Conservation (phyloP, 2,113 vertebrate species). For the Phylloscopus trochiloides region DNA sequence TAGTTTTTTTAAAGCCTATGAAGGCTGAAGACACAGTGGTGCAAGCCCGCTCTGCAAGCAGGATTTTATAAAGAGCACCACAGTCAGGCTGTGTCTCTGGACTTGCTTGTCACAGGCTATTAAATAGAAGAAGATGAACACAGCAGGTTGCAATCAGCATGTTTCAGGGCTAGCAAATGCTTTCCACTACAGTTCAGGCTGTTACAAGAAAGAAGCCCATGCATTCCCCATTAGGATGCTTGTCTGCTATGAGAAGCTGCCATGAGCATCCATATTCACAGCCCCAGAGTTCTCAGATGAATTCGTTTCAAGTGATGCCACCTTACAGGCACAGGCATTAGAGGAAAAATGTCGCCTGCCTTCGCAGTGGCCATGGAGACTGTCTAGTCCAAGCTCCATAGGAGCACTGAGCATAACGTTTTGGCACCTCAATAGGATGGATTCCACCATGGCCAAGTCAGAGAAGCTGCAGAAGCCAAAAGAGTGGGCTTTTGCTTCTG, state of each 20-base stretch:
- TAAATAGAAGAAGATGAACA: conserved; percentile 67
- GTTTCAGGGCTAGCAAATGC: conserved; percentile 53
- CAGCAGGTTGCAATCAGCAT: conserved; percentile 65
- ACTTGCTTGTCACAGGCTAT: conserved; percentile 67
- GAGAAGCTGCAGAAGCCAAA: conserved; percentile 17
- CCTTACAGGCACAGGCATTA: not conserved
- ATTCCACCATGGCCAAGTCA: conserved; percentile 32
- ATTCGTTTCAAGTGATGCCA: conserved; percentile 20
- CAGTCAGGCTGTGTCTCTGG: conserved; percentile 58
- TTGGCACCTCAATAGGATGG: conserved; percentile 50
- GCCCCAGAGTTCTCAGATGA: conserved; percentile 45
- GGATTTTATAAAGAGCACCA: conserved; percentile 69
- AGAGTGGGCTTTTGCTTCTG: not conserved
- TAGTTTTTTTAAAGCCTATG: not conserved
- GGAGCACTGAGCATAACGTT: conserved; percentile 62
- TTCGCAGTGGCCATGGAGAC: conserved; percentile 51
- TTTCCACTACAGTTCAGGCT: conserved; percentile 39
- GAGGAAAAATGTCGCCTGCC: not conserved
- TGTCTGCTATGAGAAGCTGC: conserved; percentile 4
- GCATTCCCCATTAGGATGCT: not conserved
- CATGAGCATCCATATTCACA: not conserved
- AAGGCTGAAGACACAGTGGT: conserved; percentile 24
- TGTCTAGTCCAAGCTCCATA: conserved; percentile 55
- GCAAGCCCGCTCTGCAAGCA: conserved; percentile 35
- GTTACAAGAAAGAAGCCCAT: not conserved